Base-by-base conservation (phyloP, 2,797 vertebrate species). In the Oreonectes daqikongensis region DNA sequence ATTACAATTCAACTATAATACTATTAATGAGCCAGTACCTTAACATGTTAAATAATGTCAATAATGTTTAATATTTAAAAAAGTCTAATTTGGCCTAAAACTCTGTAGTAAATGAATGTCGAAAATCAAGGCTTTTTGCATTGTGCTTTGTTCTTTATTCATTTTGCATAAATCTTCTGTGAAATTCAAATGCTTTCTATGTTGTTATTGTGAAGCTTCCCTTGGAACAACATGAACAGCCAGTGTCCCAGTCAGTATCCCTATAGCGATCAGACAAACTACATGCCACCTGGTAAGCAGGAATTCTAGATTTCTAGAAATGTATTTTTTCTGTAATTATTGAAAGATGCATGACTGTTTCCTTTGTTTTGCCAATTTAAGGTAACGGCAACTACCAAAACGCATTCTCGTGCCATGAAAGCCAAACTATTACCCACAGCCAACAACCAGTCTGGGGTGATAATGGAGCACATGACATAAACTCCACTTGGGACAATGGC, bases 331-430 rank as follows among this genome's bases (percentile, higher is more conserved):
- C 5, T 11, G 4, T 20, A 32, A 17, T 35, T 35, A 46, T 10
- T 9, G 44, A 50, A 50, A 4, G 10, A 46, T 46, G 5, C 22
- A 1, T 63, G 44, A 77, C 8, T 9, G 0, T 52, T 77, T 35
- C 5, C 26, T 48, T 67, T 64, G 2, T 46, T 73, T 50, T 70
- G 42, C 72, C 9, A 8, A 0, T 3, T 9, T 50, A 50, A 42
- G 97, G 95, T 83, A 97, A 96, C 77, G 90, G 93, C 87, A 94
- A 93, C 59, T 96, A 95, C 79, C 86, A 93, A 24, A 93, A 85
- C 53, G 88, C 89, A 79, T 97, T 95, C 81, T 86, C 95, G 0
- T 87, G 90, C 83, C 89, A 93, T 79, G 94, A 96, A 3, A 85
- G 81, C 79, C 95, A 94, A 83, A 93, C 83, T 11, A 85, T 92